Evolutionary conservation across 2,888 invertebrate genomes (phyloP), one percentile per base, ranked within the genome.

Genomic region (Antheraea yamamai): DNA sequence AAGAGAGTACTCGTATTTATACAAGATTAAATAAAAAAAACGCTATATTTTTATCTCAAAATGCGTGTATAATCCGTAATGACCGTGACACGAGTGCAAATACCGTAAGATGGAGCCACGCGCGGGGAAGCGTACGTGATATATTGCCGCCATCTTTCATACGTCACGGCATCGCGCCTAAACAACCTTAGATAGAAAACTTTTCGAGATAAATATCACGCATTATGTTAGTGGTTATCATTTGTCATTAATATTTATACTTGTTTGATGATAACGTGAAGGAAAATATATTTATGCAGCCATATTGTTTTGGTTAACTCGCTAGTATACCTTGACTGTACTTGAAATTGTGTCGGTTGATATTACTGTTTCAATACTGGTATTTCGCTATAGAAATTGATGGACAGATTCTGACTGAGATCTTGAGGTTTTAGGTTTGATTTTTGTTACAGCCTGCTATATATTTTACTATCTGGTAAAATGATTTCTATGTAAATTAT

Each of bases 91-190:
- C 6, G 64, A 26, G 64, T 30, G 64, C 64, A 18, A 66, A 66
- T 30, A 66, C 64, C 26, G 64, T 66, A 66, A 66, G 64, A 66
- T 66, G 30, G 64, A 30, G 30, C 64, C 64, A 30, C 26, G 64
- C 26, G 30, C 26, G 30, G 64, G 30, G 26, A 16, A 23, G 26
- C 64, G 26, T 66, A 30, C 30, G 30, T 68, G 35, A 70, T 39
- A n/a, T 70, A 70, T 70, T 20, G 39, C 39, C 35, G 70, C 70
- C 39, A 39, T 70, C 70, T 70, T 20, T 70, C 70, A 70, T 70
- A 70, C 39, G 70, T 39, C 70, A 70, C 20, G 39, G 70, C 64
- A 20, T 70, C 70, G 39, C 39, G 70, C 70, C 70, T 39, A 70
- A 35, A 70, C 23, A 20, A 70, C 70, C 39, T 12, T 70, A 68